Evolutionary conservation across 2,888 invertebrate genomes (phyloP).

Genomic region (Callyntrura sp.): DNA sequence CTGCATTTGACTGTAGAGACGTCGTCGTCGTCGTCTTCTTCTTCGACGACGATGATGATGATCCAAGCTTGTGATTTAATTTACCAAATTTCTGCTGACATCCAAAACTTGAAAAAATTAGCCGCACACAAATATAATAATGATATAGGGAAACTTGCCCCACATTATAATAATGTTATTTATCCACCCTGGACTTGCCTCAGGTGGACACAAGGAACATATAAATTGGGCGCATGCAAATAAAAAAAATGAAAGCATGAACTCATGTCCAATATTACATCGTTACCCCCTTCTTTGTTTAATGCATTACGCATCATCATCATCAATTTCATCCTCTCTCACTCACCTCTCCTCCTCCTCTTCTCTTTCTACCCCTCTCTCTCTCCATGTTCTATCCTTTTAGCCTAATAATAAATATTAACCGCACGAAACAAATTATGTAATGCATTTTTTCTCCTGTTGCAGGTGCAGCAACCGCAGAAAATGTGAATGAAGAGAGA

Average conservation of each 20-base stretch:
- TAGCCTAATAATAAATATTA: constrained; percentile 20
- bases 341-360: neutral
- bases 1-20: neutral
- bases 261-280: constrained; percentile 18
- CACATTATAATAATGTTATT: neutral
- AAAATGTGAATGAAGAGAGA: neutral
- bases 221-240: constrained; percentile 17
- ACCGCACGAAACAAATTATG: neutral
- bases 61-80: constrained; percentile 45
- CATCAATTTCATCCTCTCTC: neutral
- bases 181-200: constrained; percentile 29
- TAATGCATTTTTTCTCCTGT: constrained; percentile 42
- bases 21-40: no score
- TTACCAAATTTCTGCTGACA: constrained; percentile 42
- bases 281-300: neutral
- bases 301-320: constrained; percentile 33
- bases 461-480: constrained; percentile 48
- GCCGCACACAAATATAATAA: constrained; percentile 2
- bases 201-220: neutral
- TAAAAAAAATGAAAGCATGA: constrained; percentile 25
- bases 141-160: constrained; percentile 25
- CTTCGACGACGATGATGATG: neutral
- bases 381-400: neutral
- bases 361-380: neutral
- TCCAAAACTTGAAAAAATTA: constrained; percentile 35